Evolutionary conservation across 2,888 invertebrate species (phyloP), one percentile per base, ranked within the genome.

Genomic region (Cephus rjabovi): DNA sequence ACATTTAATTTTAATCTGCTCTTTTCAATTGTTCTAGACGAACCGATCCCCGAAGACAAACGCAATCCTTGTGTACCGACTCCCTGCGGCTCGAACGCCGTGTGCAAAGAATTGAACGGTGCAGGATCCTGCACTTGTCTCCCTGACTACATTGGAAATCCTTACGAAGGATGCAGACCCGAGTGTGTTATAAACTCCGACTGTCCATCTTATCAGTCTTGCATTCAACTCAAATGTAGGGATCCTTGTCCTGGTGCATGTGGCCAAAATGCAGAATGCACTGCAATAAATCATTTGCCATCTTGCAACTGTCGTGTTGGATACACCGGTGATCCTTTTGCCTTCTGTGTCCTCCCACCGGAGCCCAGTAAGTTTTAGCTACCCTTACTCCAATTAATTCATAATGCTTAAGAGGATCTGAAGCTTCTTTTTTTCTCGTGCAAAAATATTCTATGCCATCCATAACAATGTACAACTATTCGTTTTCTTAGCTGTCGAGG

Each of bases 51-150:
- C 12, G 80, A 75, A 0, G 78, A 76, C 11, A 68, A 56, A 11
- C 78, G 75, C 37, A 92, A 93, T 92, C 96, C 96, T 85, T 96
- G 96, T 90, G 93, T 95, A 89, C 95, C 95, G 83, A 95, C 95
- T 80, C 96, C 97, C 78, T 97, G 97, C 92, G 97, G 97, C 82
- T 93, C 95, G 75, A 97, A 96, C 90, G 96, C 97, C 77, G 92
- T 95, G 85, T 97, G 97, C 92, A 95, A 94, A 92, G 95, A 95
- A 92, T 93, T 94, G 87, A 94, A 95, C 88, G 95, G 95, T 86
- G 95, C 95, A 78, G 96, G 96, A 78, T 95, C 96, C 83, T 97
- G 96, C 91, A 77, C 94, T 68, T 96, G 96, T 89, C 92, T 95
- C 82, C 93, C 94, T 73, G 94, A 94, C 80, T 95, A 94, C 88